Evolutionary conservation across 2,797 vertebrate species (phyloP), one percentile per base, ranked within the genome.

Genomic region (Protosalanx chinensis): DNA sequence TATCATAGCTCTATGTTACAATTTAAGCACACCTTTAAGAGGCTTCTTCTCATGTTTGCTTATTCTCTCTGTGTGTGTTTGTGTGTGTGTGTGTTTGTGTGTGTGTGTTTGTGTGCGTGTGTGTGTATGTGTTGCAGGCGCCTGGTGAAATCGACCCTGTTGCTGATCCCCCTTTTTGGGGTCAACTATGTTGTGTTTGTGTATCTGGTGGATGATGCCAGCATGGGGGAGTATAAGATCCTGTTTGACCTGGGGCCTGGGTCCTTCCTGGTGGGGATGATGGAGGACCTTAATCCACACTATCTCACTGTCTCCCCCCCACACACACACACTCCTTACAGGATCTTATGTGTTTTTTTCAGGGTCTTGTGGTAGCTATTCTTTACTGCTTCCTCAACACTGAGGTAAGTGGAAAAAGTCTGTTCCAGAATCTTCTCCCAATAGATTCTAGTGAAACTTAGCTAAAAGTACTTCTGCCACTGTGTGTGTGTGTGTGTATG

Each of bases 321-420:
- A 7, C 56, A 37, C 32, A 13, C 12, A 41, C 37, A 41, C 37
- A 41, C 37, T 41, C 12, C 37, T 41, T 41, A 41, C 37, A 41
- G 37, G 37, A 10, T 41, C 37, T 41, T 70, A 8, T 77, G n/a
- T 76, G 32, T 33, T 32, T 64, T 69, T 63, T 59, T 86, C 63
- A 98, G 97, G 97, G 97, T n/a, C 81, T 98, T 49, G 94, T 95
- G 53, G 96, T 98, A 62, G 95, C 95, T 0, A 86, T 97, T 37
- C 90, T 98, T 6, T 98, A 98, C 79, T 98, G 97, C 78, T 98
- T 98, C 87, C 88, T 98, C 72, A 98, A 98, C 88, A 96, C 93
- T 8, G 97, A 98, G 88, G 96, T 97, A 87, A 94, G 94, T 51
- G 56, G 23, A 27, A 27, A 12, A 29, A 56, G n/a, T 59, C 18